Evolutionary conservation across 2,797 vertebrate genomes (phyloP).

Genomic region (Chaenodraco wilsoni): DNA sequence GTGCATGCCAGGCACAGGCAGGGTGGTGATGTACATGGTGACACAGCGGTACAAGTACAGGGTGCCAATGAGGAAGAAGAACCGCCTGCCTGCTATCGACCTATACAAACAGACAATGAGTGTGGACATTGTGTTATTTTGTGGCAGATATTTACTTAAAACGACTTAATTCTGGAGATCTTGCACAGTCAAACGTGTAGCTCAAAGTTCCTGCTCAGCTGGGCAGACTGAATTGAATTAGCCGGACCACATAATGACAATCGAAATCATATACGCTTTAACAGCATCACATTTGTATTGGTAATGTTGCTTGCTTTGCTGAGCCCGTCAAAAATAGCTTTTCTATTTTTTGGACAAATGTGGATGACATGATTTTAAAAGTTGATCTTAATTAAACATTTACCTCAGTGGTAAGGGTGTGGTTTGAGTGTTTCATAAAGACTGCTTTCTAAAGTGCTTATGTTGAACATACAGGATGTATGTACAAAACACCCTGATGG

Average conservation of each 20-base stretch:
- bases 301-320: not conserved
- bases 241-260: not conserved
- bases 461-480: not conserved
- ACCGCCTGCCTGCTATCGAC: slow-evolving; percentile 93
- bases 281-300: not conserved
- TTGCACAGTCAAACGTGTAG: not conserved
- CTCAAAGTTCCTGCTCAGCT: not conserved
- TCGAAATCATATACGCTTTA: not conserved
- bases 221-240: slow-evolving; percentile 12
- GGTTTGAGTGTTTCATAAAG: not conserved
- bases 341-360: not conserved
- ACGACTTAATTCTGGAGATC: not conserved
- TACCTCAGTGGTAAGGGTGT: not conserved
- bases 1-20: slow-evolving; percentile 97
- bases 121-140: not conserved
- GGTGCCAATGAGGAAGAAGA: slow-evolving; percentile 96
- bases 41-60: slow-evolving; percentile 97
- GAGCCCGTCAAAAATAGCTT: not conserved
- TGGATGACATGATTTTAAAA: not conserved
- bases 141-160: slow-evolving; percentile 4
- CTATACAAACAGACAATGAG: slow-evolving; percentile 76
- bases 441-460: not conserved
- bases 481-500: too few relatives aligned
- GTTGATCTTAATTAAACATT: slow-evolving; percentile 1
- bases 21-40: slow-evolving; percentile 97